phyloP scores from a whole-genome alignment of 2,797 vertebrate species.

The Sebastes dallii region DNA sequence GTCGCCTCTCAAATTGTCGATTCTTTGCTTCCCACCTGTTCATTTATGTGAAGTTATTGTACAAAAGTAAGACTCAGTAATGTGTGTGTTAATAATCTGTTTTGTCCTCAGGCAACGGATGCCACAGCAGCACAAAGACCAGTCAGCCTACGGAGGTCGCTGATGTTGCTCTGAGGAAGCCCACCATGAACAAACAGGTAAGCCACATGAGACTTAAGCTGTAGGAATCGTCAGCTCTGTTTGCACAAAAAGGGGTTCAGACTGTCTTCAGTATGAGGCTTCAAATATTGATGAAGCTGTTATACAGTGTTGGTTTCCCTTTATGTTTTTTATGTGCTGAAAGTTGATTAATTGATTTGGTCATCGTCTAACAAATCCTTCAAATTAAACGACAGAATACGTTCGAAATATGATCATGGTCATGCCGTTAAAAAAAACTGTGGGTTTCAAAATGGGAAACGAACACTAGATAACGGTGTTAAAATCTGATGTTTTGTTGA shows the following conservation, averaged over 20 bases:
- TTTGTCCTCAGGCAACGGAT: conserved; percentile 84
- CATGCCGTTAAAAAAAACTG: background rate
- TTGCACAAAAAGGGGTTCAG: background rate
- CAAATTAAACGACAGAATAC: background rate
- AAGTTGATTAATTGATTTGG: background rate
- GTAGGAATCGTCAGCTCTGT: background rate
- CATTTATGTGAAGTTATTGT: background rate
- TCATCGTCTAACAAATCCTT: background rate
- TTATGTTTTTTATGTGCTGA: no score
- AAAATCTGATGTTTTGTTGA: background rate
- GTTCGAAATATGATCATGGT: fast-evolving
- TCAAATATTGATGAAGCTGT: no score
- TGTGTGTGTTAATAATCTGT: background rate
- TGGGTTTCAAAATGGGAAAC: no score
- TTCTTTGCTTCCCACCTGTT: background rate
- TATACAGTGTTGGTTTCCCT: no score
- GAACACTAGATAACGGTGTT: background rate
- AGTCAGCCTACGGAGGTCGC: conserved; percentile 74
- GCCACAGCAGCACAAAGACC: conserved; percentile 76
- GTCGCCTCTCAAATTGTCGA: background rate
- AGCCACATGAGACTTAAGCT: background rate
- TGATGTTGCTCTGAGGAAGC: conserved; percentile 81
- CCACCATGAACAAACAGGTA: conserved; percentile 83
- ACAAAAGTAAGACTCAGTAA: background rate
- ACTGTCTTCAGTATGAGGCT: background rate